Conservation (phyloP, 2,113 vertebrate genomes). For the Sorex fumeus region DNA sequence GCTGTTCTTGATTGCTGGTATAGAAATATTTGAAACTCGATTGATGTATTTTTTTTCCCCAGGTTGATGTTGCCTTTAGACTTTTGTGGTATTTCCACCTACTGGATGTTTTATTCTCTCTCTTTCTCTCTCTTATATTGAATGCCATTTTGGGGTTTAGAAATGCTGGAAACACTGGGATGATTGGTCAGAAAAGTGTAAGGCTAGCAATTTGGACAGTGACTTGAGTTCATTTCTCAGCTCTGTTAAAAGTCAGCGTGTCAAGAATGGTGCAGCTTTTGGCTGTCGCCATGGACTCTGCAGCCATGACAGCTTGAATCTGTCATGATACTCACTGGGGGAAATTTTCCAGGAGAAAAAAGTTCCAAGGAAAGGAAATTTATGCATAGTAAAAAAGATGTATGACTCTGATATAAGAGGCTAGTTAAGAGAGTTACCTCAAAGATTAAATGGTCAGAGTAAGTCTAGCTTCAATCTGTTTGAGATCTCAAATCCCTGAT, state of each 20-base stretch:
- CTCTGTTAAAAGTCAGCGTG: slow-evolving; percentile 8
- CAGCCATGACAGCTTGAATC: background rate
- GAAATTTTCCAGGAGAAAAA: slow-evolving; percentile 21
- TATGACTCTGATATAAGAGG: background rate
- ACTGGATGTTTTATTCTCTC: background rate
- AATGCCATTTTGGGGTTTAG: slow-evolving; percentile 7
- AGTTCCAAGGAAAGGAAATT: slow-evolving; percentile 38
- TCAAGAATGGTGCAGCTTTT: background rate
- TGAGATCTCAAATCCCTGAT: background rate
- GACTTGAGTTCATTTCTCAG: background rate
- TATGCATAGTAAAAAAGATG: slow-evolving; percentile 8
- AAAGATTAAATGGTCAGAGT: background rate
- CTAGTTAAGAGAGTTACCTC: background rate
- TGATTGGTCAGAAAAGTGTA: slow-evolving; percentile 34
- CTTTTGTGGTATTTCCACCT: slow-evolving; percentile 24
- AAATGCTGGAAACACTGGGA: slow-evolving; percentile 13
- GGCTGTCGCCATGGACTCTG: background rate
- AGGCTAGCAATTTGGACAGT: background rate
- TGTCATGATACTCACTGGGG: background rate
- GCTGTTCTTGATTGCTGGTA: background rate
- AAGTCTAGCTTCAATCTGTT: background rate
- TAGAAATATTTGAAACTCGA: background rate
- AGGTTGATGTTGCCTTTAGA: background rate
- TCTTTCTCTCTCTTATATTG: slow-evolving; percentile 6
- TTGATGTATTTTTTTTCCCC: slow-evolving; percentile 18